Evolutionary conservation across 2,113 vertebrate species (phyloP).

Genomic region (Sakesphorus luctuosus): DNA sequence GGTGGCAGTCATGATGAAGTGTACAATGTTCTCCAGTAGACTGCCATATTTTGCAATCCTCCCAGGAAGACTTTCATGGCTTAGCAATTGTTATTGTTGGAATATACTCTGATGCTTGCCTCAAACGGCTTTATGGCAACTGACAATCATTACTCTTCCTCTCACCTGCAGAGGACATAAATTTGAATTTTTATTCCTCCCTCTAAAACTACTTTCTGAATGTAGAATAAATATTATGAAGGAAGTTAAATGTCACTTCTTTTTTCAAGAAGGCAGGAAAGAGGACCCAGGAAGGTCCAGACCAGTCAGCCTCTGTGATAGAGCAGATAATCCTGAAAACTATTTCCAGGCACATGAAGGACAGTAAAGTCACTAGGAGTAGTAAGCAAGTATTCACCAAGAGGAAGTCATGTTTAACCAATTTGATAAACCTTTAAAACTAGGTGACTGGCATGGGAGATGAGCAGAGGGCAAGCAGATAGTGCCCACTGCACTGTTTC

Average conservation of each 20-base stretch:
- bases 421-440: not conserved
- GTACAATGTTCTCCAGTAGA: not conserved
- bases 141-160: not conserved
- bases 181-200: not conserved
- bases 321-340: not conserved
- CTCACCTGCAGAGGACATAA: not conserved
- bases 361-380: not conserved
- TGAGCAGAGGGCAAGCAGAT: not conserved
- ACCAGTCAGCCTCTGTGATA: too few relatives aligned
- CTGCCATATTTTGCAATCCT: not conserved
- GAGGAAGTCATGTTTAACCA: not conserved
- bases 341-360: not conserved
- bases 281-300: not conserved
- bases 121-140: not conserved
- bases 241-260: not conserved
- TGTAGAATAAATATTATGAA: not conserved
- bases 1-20: not conserved
- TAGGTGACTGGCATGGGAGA: not conserved
- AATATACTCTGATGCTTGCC: not conserved
- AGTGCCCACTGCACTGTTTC: not conserved
- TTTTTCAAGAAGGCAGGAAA: not conserved
- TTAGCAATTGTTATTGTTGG: not conserved
- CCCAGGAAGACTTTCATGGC: not conserved
- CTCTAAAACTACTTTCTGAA: not conserved
- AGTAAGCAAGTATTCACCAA: not conserved